Conservation (phyloP, 2,888 invertebrate species). For the Hartigia nigra region DNA sequence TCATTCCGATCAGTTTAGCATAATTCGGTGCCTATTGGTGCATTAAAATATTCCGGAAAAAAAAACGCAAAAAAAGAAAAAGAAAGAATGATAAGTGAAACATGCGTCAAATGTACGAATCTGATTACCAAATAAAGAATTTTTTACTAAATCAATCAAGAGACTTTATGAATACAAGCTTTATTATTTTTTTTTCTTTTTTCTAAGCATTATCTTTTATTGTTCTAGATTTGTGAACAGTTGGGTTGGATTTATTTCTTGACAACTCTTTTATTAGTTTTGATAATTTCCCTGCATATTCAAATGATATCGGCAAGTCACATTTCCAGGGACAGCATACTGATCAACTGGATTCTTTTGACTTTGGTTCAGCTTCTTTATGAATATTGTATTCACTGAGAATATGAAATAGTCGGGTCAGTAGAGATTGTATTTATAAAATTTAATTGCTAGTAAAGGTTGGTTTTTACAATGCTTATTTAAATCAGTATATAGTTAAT, state of each 20-base stretch:
- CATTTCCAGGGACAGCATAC: background rate
- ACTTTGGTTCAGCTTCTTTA: background rate
- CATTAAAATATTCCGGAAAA: constrained; percentile 19
- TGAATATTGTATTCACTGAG: background rate
- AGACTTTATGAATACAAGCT: constrained; percentile 2
- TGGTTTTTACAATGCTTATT: background rate
- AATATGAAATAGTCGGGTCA: background rate
- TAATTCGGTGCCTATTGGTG: constrained; percentile 14
- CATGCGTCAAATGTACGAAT: constrained; percentile 47
- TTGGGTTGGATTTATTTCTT: background rate
- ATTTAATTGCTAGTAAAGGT: background rate
- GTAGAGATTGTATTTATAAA: background rate
- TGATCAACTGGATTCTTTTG: background rate
- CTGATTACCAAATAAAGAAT: constrained; percentile 51
- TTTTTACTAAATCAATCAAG: constrained; percentile 38
- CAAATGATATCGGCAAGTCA: background rate
- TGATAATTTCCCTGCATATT: background rate
- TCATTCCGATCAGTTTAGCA: constrained; percentile 29
- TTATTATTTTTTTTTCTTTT: constrained; percentile 15
- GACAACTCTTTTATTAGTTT: background rate
- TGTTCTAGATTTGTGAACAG: background rate
- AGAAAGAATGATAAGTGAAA: constrained; percentile 16
- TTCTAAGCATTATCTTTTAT: background rate
- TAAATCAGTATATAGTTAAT: background rate
- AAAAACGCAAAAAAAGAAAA: constrained; percentile 2